Base-by-base conservation (phyloP, 2,888 invertebrate genomes). In the Melanchra persicariae region DNA sequence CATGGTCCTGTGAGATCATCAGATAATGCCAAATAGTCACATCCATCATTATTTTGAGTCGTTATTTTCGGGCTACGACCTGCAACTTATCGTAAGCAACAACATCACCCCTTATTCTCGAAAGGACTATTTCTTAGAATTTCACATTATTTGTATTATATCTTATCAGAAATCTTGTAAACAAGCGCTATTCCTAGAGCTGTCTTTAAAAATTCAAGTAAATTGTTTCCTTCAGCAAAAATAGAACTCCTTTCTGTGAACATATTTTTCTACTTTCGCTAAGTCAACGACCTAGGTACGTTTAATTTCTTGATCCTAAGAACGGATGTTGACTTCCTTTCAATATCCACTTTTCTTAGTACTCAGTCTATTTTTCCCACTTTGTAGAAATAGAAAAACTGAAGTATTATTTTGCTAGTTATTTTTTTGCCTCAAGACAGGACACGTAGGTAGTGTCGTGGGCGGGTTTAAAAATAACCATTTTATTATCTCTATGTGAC, bases 391-490 rank as follows among this genome's bases (percentile, higher is more conserved):
- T 22, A 26, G 5, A 22, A 19, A 58, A 55, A 54, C 5, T 15
- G 17, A 37, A 4, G 5, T 5, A 19, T 2, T 1, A 17, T 37
- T 1, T 15, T 26, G 2, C 34, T 8, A 63, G 4, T 6, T 30
- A 47, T 26, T 40, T 17, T 49, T 45, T 24, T 58, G 15, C 22
- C 17, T 57, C 55, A n/a, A 49, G 40, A 60, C 55, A 7, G n/a
- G 55, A 1, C 75, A 75, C 79, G 75, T 64, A 49, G 43, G 75
- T 64, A 49, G 43, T 3, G 19, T 37, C 55, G 66, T 78, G 34
- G 79, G 79, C 57, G 66, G 55, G 1, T 19, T 57, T 54, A 57
- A 30, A 17, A 57, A 52, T 34, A 19, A 63, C 52, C 43, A 57
- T 63, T 66, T 43, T 19, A 22, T 75, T 70, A 78, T 78, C 74